These are phyloP conservation scores for Apodemus agrarius DNA, from an alignment of 2,797 vertebrate genomes.

Conservation along the genomic window DNA sequence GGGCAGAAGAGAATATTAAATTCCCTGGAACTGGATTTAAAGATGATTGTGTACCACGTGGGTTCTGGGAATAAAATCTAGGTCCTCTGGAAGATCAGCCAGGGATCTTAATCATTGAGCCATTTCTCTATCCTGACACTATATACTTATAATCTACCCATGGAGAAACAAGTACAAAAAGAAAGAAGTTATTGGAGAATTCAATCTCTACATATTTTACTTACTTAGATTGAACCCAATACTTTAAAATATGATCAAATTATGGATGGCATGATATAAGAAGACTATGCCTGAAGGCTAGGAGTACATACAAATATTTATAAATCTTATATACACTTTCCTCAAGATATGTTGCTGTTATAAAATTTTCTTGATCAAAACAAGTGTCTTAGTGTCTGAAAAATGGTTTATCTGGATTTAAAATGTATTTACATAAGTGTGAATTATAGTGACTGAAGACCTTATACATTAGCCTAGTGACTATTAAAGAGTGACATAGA, in stretches of 20 bases:
- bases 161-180: neutral
- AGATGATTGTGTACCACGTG: neutral
- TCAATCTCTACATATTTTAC: slow-evolving; percentile 39
- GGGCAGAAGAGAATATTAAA: neutral
- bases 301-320: neutral
- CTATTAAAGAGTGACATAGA: neutral
- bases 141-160: neutral
- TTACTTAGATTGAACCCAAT: neutral
- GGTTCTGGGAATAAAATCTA: neutral
- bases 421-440: slow-evolving; percentile 34
- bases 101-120: too few species aligned
- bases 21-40: neutral
- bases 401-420: neutral
- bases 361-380: slow-evolving; percentile 44
- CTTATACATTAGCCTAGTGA: neutral
- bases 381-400: slow-evolving; percentile 27
- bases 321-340: slow-evolving; percentile 6
- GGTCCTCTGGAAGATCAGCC: neutral
- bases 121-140: neutral
- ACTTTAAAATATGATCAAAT: slow-evolving; percentile 35
- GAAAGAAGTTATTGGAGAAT: neutral
- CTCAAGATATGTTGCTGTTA: neutral
- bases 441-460: neutral
- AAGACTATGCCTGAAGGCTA: slow-evolving; percentile 20
- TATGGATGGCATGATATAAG: neutral